Conservation (phyloP, 2,113 vertebrate genomes). For the Mesembrinibis cayennensis region DNA sequence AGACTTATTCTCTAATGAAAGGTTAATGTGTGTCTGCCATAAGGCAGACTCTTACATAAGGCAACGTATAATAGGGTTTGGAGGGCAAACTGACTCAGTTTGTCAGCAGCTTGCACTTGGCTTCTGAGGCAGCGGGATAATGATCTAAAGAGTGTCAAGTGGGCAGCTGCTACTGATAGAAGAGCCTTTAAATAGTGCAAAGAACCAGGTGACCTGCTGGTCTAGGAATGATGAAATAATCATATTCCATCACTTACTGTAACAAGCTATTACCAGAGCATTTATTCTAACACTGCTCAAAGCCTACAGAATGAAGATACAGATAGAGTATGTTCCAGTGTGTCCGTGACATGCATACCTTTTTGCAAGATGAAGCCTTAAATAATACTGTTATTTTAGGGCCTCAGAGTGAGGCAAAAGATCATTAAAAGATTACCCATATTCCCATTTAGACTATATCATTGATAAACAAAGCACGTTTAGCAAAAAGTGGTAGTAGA, state of each 20-base stretch:
- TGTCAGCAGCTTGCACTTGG: neutral
- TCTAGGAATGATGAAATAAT: slow-evolving; percentile 19
- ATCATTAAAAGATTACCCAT: neutral
- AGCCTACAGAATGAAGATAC: neutral
- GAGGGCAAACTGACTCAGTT: neutral
- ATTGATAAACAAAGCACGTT: neutral
- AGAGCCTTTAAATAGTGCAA: neutral
- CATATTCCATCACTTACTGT: neutral
- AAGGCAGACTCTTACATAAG: neutral
- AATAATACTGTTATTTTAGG: neutral
- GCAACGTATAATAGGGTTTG: neutral
- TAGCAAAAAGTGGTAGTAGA: neutral
- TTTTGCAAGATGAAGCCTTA: neutral
- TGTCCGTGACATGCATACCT: neutral
- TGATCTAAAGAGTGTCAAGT: neutral
- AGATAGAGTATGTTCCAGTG: neutral
- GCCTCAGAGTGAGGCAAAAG: neutral
- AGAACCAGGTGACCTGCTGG: neutral
- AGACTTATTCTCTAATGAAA: neutral
- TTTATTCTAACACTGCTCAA: slow-evolving; percentile 24
- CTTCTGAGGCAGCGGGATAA: neutral
- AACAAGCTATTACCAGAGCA: neutral
- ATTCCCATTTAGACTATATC: neutral
- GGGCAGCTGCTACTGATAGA: neutral
- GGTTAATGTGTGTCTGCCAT: neutral